Conservation (phyloP, 2,797 vertebrate genomes). For the Microctenopoma stevenorrisi region DNA sequence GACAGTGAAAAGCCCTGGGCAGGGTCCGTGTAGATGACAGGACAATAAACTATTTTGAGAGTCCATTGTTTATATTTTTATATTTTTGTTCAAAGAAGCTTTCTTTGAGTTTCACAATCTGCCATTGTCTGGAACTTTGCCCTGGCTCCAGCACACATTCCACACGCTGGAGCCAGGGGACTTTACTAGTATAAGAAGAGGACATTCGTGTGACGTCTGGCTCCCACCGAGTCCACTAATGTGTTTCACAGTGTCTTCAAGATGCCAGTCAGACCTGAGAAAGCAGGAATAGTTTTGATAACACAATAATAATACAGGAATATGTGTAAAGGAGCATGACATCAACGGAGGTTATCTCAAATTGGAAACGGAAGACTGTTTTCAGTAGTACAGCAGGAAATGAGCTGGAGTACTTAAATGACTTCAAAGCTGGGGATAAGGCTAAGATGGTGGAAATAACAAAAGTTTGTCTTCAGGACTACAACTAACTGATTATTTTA, state of each 20-base stretch:
- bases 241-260: conserved; percentile 36
- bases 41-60: conserved; percentile 54
- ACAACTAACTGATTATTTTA: background rate
- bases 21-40: conserved; percentile 18
- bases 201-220: conserved; percentile 35
- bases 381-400: background rate
- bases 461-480: background rate
- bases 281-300: conserved; percentile 21
- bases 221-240: conserved; percentile 19
- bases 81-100: conserved; percentile 53
- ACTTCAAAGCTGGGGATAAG: background rate
- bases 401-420: background rate
- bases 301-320: conserved; percentile 44
- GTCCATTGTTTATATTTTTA: conserved; percentile 57
- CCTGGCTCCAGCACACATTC: no score
- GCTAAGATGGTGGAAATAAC: background rate
- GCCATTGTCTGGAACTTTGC: conserved; percentile 59
- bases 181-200: conserved; percentile 33
- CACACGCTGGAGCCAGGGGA: conserved; percentile 19
- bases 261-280: conserved; percentile 30
- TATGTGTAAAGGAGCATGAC: conserved; percentile 50
- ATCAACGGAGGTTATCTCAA: conserved; percentile 17
- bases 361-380: conserved; percentile 18
- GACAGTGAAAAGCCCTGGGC: background rate
- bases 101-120: conserved; percentile 62